Base-by-base conservation (phyloP, 1,140 invertebrate genomes). In the Sesamia nonagrioides region DNA sequence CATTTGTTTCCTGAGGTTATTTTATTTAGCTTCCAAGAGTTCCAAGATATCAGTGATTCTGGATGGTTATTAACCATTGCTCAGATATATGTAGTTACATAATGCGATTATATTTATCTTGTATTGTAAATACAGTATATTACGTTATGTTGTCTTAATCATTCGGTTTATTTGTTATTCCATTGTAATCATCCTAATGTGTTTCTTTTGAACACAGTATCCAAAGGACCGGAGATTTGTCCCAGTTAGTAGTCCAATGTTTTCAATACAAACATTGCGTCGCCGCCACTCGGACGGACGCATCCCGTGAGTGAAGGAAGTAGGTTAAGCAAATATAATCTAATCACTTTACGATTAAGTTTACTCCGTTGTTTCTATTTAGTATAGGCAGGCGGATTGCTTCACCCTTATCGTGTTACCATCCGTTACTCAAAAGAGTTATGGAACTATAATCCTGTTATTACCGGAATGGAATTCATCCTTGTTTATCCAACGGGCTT, bases 321-420 rank as follows among this genome's bases (percentile, higher is more conserved):
- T 90, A 84, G 90, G 88, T 89, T 92, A 91, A 88, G 83, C 83
- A 87, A 91, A 92, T 90, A 91, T 84, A 84, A 86, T 87, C 86
- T 85, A 89, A 89, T 90, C 86, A 86, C 78, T 78, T 71, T 73
- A 78, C 78, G 78, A 80, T 82, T 80, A 82, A 80, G 54, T 84
- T 77, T 54, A 74, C 52, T 18, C 27, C 45, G 27, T 79, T 74
- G 71, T 78, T 75, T 58, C 77, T 74, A 73, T 79, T 79, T 73
- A 66, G 48, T 37, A 60, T 9, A 56, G 35, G 54, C 60, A 66
- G 45, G 37, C 56, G 48, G 58, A 76, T 66, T 76, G 74, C 61
- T 66, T 76, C 42, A 66, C 61, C 27, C 42, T 76, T 76, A 66
- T 76, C 72, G 21, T 48, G n/a, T 75, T 75, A 75, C 72, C 37